These are phyloP conservation scores for Anniella stebbinsi DNA, from an alignment of 2,797 vertebrate species.

Conservation along the genomic window DNA sequence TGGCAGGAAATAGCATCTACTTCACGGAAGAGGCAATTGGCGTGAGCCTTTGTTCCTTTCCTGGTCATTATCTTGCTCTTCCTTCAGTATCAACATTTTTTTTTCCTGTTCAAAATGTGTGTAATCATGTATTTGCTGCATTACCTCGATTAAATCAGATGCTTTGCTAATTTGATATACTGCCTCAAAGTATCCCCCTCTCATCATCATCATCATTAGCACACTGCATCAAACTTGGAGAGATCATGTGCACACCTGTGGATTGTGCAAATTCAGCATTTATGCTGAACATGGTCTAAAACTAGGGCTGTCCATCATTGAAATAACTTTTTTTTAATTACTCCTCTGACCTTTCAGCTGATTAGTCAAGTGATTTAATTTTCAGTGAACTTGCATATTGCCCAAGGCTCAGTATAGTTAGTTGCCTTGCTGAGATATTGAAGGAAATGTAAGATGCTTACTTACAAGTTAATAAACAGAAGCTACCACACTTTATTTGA, in stretches of 20 bases:
- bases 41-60: neutral
- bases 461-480: neutral
- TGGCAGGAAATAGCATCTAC: neutral
- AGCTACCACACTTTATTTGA: neutral
- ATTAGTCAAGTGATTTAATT: neutral
- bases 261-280: neutral
- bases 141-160: neutral
- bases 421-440: conserved; percentile 10
- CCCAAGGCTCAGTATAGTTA: neutral
- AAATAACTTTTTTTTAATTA: neutral
- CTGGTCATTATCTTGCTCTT: neutral
- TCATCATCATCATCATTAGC: neutral
- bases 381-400: neutral
- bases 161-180: neutral
- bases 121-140: neutral
- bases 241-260: too few species aligned
- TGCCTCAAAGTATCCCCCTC: too few species aligned
- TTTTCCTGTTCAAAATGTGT: neutral
- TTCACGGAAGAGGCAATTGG: neutral
- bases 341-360: neutral
- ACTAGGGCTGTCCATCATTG: neutral
- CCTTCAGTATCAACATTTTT: neutral
- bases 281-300: neutral
- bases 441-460: conserved; percentile 7
- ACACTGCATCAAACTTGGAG: neutral